These are phyloP conservation scores for Rallus crepitans DNA, from an alignment of 2,797 vertebrate species.

Conservation along the genomic window DNA sequence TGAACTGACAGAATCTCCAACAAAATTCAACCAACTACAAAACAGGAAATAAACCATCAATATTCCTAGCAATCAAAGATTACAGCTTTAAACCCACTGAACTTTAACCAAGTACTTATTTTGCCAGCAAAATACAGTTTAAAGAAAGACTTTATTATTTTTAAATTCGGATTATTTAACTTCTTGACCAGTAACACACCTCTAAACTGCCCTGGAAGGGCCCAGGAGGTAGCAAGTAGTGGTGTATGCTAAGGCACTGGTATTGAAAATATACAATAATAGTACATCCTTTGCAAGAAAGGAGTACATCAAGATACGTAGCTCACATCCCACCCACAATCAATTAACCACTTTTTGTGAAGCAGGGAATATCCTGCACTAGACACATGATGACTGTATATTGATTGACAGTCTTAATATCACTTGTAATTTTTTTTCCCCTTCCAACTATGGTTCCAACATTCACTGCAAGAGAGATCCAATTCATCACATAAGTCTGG, in stretches of 20 bases:
- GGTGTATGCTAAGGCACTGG: background rate
- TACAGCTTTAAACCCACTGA: background rate
- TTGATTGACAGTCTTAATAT: background rate
- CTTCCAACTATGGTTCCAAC: background rate
- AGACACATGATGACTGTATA: background rate
- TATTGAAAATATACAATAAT: background rate
- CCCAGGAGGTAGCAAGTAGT: background rate
- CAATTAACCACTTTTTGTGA: background rate
- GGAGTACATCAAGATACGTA: background rate
- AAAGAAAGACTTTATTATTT: background rate
- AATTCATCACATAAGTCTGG: background rate
- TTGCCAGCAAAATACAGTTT: background rate
- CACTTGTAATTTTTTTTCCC: background rate
- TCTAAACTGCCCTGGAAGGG: background rate
- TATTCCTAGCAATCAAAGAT: background rate
- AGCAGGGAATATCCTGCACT: background rate
- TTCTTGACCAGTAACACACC: background rate
- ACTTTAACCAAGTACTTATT: background rate
- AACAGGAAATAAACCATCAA: background rate
- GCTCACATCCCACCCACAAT: background rate
- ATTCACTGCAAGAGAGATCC: background rate
- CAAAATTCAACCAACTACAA: background rate
- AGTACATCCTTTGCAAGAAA: background rate
- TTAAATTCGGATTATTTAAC: background rate
- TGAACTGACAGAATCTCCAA: background rate